Base-by-base conservation (phyloP, 2,797 vertebrate species). In the Gobio occitaniae region DNA sequence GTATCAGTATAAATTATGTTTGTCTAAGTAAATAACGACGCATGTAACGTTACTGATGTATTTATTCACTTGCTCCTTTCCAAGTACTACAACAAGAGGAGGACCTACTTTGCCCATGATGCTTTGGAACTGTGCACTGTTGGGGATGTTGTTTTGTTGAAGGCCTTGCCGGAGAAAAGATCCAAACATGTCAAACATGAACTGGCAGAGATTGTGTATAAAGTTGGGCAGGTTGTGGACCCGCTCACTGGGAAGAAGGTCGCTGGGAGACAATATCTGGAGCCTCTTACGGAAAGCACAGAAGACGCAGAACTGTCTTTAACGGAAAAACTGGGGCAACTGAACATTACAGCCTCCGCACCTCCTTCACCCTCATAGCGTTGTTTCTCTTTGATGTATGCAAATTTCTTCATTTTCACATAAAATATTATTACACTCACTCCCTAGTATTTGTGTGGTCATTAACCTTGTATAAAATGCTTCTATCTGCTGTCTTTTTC, bases 81-180 rank as follows among this genome's bases (percentile, higher is more conserved):
- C 25, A 65, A 99, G 98, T 99, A 96, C 93, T 99, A 95, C 92
- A 99, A 98, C 95, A 99, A 98, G 90, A 94, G 97, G 84, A 99
- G 97, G 94, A 99, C 98, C 0, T 99, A 99, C 90, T 99, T 99
- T 92, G 98, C 97, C 71, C 98, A 99, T 0, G 98, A 99, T 85
- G 94, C 96, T 0, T 91, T 97, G 92, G 93, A 95, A 86, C 96
- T 97, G 89, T 98, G 98, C 92, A 96, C 95, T 0, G 89, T 97
- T 66, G 98, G 98, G 88, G 98, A 99, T 84, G 92, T 98, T 1
- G 97, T 99, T 82, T 96, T 99, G 47, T 94, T 99, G 89, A 98
- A 96, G 91, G 97, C 97, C 80, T 92, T 99, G 82, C 93, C 95
- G 0, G 96, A 97, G 86, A 86, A 95, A 32, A 94, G 96, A 88